Conservation (phyloP, 2,888 invertebrate species). For the Pollenia amentaria region DNA sequence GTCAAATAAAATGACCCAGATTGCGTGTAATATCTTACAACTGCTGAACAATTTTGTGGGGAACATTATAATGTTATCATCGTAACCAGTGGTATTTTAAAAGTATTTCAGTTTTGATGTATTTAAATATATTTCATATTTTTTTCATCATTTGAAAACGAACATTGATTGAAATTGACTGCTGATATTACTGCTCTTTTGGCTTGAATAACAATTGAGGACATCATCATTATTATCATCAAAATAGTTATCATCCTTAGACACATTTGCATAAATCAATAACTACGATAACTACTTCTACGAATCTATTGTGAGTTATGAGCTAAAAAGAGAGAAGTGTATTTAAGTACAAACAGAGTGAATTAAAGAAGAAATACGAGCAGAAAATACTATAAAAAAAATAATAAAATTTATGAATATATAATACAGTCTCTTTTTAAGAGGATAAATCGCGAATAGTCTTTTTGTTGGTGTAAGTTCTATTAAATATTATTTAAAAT, state of each 20-base stretch:
- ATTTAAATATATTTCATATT: background rate
- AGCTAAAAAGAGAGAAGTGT: background rate
- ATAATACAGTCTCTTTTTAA: background rate
- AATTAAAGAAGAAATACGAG: background rate
- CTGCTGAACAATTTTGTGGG: background rate
- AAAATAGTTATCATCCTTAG: slow-evolving; percentile 24
- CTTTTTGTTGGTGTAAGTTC: no score
- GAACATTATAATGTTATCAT: slow-evolving; percentile 5
- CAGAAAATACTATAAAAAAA: background rate
- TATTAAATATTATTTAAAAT: no score
- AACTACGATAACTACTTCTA: slow-evolving; percentile 15
- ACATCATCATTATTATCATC: slow-evolving; percentile 25
- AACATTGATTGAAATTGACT: slow-evolving; percentile 64
- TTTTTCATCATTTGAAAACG: background rate
- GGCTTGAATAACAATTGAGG: slow-evolving; percentile 50
- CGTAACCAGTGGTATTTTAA: slow-evolving; percentile 21
- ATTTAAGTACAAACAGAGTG: background rate
- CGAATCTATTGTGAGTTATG: slow-evolving; percentile 12
- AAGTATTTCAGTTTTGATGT: slow-evolving; percentile 1
- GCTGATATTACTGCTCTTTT: slow-evolving; percentile 31
- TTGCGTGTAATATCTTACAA: slow-evolving; percentile 40
- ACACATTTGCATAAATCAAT: slow-evolving; percentile 57
- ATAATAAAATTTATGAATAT: background rate
- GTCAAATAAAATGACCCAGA: background rate
- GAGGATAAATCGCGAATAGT: no score